Evolutionary conservation across 2,797 vertebrate genomes (phyloP), one percentile per base, ranked within the genome.

Genomic region (Zenarchopterus dispar): DNA sequence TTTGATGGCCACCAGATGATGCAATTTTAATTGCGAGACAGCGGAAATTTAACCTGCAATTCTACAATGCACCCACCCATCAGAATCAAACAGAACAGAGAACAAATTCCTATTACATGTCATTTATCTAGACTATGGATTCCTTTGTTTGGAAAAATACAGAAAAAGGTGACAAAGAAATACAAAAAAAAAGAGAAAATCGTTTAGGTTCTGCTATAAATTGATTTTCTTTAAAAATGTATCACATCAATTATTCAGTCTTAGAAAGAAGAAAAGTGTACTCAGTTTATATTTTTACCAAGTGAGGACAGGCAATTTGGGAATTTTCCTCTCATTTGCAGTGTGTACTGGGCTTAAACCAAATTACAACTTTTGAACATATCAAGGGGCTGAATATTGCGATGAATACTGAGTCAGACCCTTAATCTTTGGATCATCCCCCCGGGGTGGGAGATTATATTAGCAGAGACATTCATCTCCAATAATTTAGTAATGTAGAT

Each of bases 401-500:
- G 66, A 80, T 78, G 82, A 88, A 88, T 81, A 84, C 83, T 73
- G 81, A 87, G 76, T 80, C 81, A 90, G 82, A 86, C 82, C 88
- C 79, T 78, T 89, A 89, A 90, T 87, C 84, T 91, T 85, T 71
- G 85, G 85, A 88, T 92, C 89, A 90, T 86, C 83, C 88, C 88
- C 86, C 77, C 76, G 41, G 84, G 87, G 70, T 63, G 73, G 68
- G 78, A 89, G 89, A 89, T 92, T 89, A 91, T 91, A 91, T 92
- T 91, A 93, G 88, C 85, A 76, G 62, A 85, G 81, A 88, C 90
- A 92, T 93, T 93, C 91, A 92, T 93, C 91, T 91, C 86, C 79
- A 82, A 90, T 91, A 90, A 92, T 92, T 91, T 90, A 87, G 87
- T 89, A 90, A 92, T 92, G 86, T 89, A 87, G 85, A 89, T 88